Conservation (phyloP, 2,888 invertebrate genomes). For the Hyalella azteca region DNA sequence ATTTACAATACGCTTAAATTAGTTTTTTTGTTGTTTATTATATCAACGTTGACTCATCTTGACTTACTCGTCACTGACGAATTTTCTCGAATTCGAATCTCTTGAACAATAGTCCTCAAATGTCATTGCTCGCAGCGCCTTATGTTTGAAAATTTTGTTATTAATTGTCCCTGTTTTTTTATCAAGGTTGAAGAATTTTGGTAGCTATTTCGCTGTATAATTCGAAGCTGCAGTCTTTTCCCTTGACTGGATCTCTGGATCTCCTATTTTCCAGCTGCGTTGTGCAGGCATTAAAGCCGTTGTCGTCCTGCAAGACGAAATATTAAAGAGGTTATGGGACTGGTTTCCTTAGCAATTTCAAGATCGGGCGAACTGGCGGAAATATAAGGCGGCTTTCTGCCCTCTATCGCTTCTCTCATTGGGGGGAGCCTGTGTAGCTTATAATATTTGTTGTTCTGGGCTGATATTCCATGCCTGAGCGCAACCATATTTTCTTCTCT, state of each 20-base stretch:
- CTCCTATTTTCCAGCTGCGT: constrained; percentile 12
- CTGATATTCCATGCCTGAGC: no score
- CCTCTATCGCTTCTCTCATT: constrained; percentile 23
- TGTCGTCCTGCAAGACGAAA: constrained; percentile 27
- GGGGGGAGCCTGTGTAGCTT: neutral
- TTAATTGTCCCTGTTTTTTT: neutral
- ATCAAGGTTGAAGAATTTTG: neutral
- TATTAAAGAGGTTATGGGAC: constrained; percentile 34
- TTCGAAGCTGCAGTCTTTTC: neutral
- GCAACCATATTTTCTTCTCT: no score
- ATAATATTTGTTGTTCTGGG: neutral
- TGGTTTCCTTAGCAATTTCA: constrained; percentile 33
- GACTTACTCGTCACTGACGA: no score
- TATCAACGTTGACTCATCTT: no score
- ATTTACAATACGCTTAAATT: no score
- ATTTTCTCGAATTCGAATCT: no score
- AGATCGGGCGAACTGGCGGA: constrained; percentile 36
- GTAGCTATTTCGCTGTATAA: neutral
- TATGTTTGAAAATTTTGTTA: no score
- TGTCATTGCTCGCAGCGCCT: no score
- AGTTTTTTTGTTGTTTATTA: no score
- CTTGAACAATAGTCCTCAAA: no score
- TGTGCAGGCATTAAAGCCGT: constrained; percentile 20
- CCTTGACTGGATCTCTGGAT: neutral
- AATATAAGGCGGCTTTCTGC: constrained; percentile 2